Base-by-base conservation (phyloP, 2,888 invertebrate species). In the Lasioglossum marginatum region DNA sequence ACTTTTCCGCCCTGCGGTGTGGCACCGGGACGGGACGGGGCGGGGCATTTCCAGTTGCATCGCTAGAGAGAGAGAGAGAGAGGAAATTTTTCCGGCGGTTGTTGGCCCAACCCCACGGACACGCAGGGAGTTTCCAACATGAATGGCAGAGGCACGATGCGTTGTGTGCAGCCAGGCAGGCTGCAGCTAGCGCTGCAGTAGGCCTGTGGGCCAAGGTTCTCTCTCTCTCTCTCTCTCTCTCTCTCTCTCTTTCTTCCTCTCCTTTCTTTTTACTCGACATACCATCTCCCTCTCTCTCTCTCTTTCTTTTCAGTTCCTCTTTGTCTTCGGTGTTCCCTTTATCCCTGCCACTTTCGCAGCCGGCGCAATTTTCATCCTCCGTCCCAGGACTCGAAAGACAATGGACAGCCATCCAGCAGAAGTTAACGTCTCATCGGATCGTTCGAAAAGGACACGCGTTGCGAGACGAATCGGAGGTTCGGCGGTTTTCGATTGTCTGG, bases 181-280 rank as follows among this genome's bases (percentile, higher is more conserved):
- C 88, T 89, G 89, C 91, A 88, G 87, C 77, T 68, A 68, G 40
- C 90, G 90, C 90, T 92, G 91, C 90, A 92, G 92, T 92, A 92
- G 92, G 92, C 92, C 89, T 92, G 75, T 89, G 89, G 89, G 90
- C 89, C 90, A 90, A 89, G 88, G 87, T 85, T 88, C 88, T 86
- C 83, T 83, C 80, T 75, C 74, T 81, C 76, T 68, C 71, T 81
- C 43, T 83, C 86, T 73, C 76, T 75, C 73, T 68, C 74, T 81
- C 63, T 31, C 83, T 87, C 74, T 68, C 74, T 82, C 66, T 34
- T 82, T 87, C 76, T 82, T 72, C 77, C 45, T 52, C 66, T 78
- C 63, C 71, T 19, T 71, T 73, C 79, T 52, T 71, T 75, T 63
- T 27, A 66, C 31, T 31, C 66, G 66, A 60, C 27, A 14, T 5